Evolutionary conservation across 1,140 invertebrate species (phyloP).

Genomic region (Centruroides sculpturatus): DNA sequence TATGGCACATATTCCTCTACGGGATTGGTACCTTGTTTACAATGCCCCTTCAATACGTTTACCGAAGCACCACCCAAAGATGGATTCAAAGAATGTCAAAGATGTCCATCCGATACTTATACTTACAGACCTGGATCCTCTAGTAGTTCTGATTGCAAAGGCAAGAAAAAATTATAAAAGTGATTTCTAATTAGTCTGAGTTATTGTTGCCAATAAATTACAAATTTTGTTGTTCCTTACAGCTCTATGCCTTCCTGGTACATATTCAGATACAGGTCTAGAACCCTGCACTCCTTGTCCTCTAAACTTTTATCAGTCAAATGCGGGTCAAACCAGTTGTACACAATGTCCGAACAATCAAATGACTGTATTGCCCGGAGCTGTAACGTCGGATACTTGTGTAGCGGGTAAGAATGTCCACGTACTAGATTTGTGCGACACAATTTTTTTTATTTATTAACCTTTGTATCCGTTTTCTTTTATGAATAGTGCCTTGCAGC

Average conservation of each 20-base stretch:
- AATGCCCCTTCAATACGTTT: constrained; percentile 86
- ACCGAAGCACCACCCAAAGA: constrained; percentile 71
- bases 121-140: constrained; percentile 79
- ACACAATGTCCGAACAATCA: constrained; percentile 74
- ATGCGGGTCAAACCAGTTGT: constrained; percentile 63
- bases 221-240: no score
- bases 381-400: constrained; percentile 65
- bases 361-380: constrained; percentile 56
- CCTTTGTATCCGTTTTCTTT: neutral
- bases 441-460: neutral
- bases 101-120: constrained; percentile 75
- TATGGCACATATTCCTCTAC: constrained; percentile 91
- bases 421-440: no score
- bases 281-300: constrained; percentile 91
- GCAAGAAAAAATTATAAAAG: constrained; percentile 22
- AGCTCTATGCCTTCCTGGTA: constrained; percentile 58
- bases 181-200: no score
- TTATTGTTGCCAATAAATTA: no score
- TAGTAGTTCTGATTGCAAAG: constrained; percentile 67
- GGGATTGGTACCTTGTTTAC: constrained; percentile 82
- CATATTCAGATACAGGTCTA: constrained; percentile 85
- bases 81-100: constrained; percentile 85
- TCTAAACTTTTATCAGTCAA: constrained; percentile 74
- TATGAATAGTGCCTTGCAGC: constrained; percentile 10
- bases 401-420: constrained; percentile 32